Evolutionary conservation across 2,888 invertebrate species (phyloP).

Genomic region (Drosophila kuntzei): DNA sequence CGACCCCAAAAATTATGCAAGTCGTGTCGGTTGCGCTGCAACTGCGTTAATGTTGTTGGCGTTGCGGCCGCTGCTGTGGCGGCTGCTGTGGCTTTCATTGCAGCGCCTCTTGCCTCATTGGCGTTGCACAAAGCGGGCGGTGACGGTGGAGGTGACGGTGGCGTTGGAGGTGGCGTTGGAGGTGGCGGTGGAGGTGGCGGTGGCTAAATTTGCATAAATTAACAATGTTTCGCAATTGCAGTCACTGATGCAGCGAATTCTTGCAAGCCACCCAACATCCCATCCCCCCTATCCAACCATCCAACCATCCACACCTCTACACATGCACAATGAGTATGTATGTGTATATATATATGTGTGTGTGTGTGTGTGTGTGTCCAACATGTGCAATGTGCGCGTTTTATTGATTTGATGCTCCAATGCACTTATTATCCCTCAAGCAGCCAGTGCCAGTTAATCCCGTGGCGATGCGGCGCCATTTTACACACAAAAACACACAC

Average conservation of each 20-base stretch:
- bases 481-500: slow-evolving; percentile 41
- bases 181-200: slow-evolving; percentile 63
- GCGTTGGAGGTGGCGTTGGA: too few species aligned
- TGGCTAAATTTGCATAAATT: slow-evolving; percentile 80
- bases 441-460: slow-evolving; percentile 69
- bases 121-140: slow-evolving; percentile 73
- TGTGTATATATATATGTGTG: slow-evolving; percentile 26
- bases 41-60: slow-evolving; percentile 74
- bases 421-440: slow-evolving; percentile 82
- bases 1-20: slow-evolving; percentile 60
- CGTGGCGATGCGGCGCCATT: slow-evolving; percentile 67
- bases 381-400: slow-evolving; percentile 74
- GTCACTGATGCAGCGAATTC: slow-evolving; percentile 78
- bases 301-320: not conserved
- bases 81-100: slow-evolving; percentile 49
- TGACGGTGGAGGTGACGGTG: slow-evolving; percentile 70
- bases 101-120: slow-evolving; percentile 71
- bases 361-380: slow-evolving; percentile 45
- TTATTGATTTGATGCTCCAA: slow-evolving; percentile 83
- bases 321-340: slow-evolving; percentile 23
- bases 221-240: slow-evolving; percentile 78
- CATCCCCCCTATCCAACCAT: not conserved
- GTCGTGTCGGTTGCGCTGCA: slow-evolving; percentile 57
- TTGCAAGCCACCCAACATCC: slow-evolving; percentile 37
- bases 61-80: slow-evolving; percentile 62